Base-by-base conservation (phyloP, 1,140 invertebrate species). In the Plutomurus gul region DNA sequence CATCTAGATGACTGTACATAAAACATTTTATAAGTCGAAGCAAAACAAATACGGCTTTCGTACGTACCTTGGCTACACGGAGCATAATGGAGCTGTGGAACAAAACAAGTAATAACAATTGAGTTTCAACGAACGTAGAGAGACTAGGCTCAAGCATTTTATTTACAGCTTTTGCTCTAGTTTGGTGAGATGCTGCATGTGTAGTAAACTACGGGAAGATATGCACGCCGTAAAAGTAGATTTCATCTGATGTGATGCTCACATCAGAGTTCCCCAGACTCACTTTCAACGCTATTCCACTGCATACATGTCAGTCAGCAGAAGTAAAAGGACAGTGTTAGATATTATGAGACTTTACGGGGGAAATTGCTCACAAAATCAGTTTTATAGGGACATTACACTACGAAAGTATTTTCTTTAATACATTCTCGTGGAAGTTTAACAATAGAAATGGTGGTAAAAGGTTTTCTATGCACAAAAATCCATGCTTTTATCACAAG, bases 341-440 rank as follows among this genome's bases (percentile, higher is more conserved):
- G 56, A 36, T 65, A 65, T 65, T 65, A 65, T 30, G 56, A 27
- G 56, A 65, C 30, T 65, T 65, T 65, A 65, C 56, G 27, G 27
- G 56, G 36, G 56, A 65, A 65, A 65, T 65, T 65, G 56, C 56
- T 65, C 56, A 65, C 56, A 65, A 65, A 65, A 65, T 65, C 56
- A 65, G 56, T 65, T 65, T 65, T 65, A 65, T 65, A 65, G 56
- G 56, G n/a, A 65, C 56, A 65, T 65, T 65, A 65, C 25, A 65
- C 56, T 65, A 16, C 27, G 56, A 65, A 65, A 65, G 56, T 65
- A 27, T 65, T 65, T 65, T 30, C 56, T 65, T 65, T 65, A 65
- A 65, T 65, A 65, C 27, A 65, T 65, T 65, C 36, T 30, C 56
- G 56, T 27, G 56, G 56, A 65, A 65, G 56, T 65, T 65, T 65